Conservation (phyloP, 1,140 invertebrate species). For the Zaprionus davidi region DNA sequence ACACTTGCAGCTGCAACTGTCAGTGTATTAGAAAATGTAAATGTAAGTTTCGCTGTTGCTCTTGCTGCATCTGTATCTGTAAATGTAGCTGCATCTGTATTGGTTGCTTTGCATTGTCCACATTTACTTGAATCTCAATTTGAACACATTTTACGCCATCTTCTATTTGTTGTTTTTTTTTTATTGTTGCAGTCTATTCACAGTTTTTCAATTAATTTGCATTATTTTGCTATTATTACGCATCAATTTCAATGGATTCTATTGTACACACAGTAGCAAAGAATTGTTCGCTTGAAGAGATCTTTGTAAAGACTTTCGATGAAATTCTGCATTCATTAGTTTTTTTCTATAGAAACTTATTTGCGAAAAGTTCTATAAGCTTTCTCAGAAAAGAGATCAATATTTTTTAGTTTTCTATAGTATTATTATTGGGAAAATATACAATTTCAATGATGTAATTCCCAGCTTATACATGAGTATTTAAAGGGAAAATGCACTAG, state of each 20-base stretch:
- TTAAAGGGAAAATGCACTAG: no score
- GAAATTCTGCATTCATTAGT: not conserved
- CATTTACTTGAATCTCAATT: constrained; percentile 73
- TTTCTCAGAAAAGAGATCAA: not conserved
- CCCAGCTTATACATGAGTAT: not conserved
- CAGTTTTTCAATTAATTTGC: constrained; percentile 31
- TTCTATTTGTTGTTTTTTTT: constrained; percentile 26
- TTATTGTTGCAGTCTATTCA: constrained; percentile 8
- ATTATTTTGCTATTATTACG: constrained; percentile 35
- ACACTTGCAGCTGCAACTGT: not conserved
- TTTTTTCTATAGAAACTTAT: not conserved
- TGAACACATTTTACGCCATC: constrained; percentile 58
- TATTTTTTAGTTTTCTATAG: not conserved
- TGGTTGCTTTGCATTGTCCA: constrained; percentile 50
- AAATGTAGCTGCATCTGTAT: constrained; percentile 42
- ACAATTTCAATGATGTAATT: not conserved
- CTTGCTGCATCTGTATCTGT: constrained; percentile 33
- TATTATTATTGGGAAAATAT: not conserved
- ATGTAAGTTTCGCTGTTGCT: constrained; percentile 11
- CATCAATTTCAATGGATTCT: constrained; percentile 34
- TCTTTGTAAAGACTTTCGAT: not conserved
- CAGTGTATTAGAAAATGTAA: constrained; percentile 34
- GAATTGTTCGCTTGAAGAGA: not conserved
- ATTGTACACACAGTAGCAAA: not conserved
- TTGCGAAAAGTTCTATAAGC: not conserved